phyloP scores from a whole-genome alignment of 2,888 invertebrate species.

The Himalopsyche tibetana region DNA sequence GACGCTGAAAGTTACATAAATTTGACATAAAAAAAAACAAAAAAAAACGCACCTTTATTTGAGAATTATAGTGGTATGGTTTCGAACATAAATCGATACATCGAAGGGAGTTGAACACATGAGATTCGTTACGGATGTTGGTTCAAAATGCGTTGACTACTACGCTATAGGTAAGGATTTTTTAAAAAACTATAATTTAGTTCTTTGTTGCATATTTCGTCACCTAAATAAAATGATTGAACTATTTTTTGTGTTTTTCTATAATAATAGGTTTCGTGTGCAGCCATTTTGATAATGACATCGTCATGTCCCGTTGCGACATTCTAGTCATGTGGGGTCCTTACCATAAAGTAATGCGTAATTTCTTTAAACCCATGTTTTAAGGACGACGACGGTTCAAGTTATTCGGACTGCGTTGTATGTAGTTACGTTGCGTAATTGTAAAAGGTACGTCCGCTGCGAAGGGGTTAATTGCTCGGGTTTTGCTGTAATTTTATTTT shows the following conservation, averaged over 20 bases:
- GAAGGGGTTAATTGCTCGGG: conserved; percentile 31
- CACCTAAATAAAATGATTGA: too few species aligned
- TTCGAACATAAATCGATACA: too few species aligned
- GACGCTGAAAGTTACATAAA: too few species aligned
- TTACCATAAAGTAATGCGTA: conserved; percentile 19
- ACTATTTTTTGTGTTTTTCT: not conserved
- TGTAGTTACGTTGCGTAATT: conserved; percentile 28
- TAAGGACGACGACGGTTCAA: conserved; percentile 28
- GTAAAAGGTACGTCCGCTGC: conserved; percentile 22
- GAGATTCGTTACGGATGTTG: too few species aligned
- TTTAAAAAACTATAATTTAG: too few species aligned
- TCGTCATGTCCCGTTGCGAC: not conserved
- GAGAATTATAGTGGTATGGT: too few species aligned
- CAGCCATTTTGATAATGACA: not conserved
- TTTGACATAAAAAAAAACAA: too few species aligned
- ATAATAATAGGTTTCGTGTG: not conserved
- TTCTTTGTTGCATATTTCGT: too few species aligned
- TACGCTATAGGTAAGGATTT: too few species aligned
- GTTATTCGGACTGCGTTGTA: conserved; percentile 33
- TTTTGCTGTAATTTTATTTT: conserved; percentile 34
- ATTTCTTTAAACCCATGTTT: conserved; percentile 27
- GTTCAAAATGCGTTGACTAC: too few species aligned
- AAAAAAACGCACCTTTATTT: too few species aligned
- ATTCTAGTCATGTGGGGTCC: conserved; percentile 3
- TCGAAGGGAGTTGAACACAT: too few species aligned